Evolutionary conservation across 2,113 vertebrate species (phyloP).

Genomic region (Notothenia coriiceps): DNA sequence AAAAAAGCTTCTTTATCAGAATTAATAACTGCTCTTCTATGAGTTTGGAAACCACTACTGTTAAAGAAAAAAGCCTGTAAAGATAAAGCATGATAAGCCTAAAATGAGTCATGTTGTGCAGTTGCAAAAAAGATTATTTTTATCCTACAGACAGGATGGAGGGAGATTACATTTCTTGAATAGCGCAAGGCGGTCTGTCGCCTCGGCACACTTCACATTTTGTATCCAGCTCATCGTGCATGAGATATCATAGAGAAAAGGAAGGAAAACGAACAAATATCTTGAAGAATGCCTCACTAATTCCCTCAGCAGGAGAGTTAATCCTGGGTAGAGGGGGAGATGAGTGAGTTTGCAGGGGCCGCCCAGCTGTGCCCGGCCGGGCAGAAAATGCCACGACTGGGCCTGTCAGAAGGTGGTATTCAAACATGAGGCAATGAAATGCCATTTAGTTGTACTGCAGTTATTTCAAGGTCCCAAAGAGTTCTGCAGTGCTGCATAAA

Average conservation of each 20-base stretch:
- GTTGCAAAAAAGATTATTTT: constrained; percentile 34
- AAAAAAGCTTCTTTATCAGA: too few species aligned
- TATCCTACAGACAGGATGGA: constrained; percentile 36
- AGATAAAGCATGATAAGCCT: background rate
- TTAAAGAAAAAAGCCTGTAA: background rate
- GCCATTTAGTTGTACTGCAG: constrained; percentile 27
- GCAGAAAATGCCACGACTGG: constrained; percentile 61
- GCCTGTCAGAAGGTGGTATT: constrained; percentile 66
- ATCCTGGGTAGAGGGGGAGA: constrained; percentile 49
- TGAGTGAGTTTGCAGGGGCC: constrained; percentile 47
- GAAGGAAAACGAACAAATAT: constrained; percentile 23
- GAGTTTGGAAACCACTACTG: background rate
- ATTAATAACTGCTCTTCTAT: constrained; percentile 16
- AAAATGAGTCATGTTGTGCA: constrained; percentile 15
- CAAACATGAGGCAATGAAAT: constrained; percentile 44
- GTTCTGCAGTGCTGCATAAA: background rate
- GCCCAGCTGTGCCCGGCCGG: constrained; percentile 72
- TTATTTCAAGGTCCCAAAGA: constrained; percentile 18
- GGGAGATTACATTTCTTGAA: constrained; percentile 44
- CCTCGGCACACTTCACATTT: background rate
- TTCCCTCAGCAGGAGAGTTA: constrained; percentile 58
- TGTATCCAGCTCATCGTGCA: constrained; percentile 7
- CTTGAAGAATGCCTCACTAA: constrained; percentile 26
- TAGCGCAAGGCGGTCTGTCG: constrained; percentile 3
- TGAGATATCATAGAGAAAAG: constrained; percentile 6